Conservation (phyloP, 1,140 invertebrate species). For the Anastatus disparis region DNA sequence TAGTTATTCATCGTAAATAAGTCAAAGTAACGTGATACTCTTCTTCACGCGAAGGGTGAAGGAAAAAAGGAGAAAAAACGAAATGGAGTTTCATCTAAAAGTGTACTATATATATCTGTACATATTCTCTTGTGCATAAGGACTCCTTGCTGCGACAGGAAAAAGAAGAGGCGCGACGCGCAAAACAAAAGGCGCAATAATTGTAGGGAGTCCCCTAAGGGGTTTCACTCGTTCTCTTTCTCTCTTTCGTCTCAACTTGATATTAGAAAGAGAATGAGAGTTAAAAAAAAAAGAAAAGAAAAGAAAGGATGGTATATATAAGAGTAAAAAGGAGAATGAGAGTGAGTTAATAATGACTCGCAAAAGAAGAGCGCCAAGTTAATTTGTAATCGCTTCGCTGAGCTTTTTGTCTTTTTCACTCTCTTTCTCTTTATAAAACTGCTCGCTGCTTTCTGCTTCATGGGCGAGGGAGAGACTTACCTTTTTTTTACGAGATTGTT, state of each 20-base stretch:
- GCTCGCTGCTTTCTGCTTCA: too few species aligned
- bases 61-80: too few species aligned
- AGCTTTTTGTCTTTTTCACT: conserved; percentile 14
- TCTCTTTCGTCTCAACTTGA: too few species aligned
- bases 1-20: conserved; percentile 33
- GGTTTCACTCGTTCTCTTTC: background rate
- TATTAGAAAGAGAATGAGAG: too few species aligned
- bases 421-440: too few species aligned
- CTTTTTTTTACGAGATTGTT: too few species aligned
- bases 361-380: conserved; percentile 55
- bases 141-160: background rate
- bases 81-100: conserved; percentile 46
- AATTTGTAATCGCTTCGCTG: conserved; percentile 61
- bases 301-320: too few species aligned
- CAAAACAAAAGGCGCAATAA: conserved; percentile 49
- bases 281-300: too few species aligned
- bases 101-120: too few species aligned
- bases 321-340: conserved; percentile 4
- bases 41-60: conserved; percentile 44
- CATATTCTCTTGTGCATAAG: too few species aligned
- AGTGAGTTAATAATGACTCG: conserved; percentile 57
- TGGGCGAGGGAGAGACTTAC: too few species aligned
- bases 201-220: conserved; percentile 55
- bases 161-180: conserved; percentile 17
- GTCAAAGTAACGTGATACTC: conserved; percentile 43